Conservation (phyloP, 2,888 invertebrate genomes). For the Tipula vernalis region DNA sequence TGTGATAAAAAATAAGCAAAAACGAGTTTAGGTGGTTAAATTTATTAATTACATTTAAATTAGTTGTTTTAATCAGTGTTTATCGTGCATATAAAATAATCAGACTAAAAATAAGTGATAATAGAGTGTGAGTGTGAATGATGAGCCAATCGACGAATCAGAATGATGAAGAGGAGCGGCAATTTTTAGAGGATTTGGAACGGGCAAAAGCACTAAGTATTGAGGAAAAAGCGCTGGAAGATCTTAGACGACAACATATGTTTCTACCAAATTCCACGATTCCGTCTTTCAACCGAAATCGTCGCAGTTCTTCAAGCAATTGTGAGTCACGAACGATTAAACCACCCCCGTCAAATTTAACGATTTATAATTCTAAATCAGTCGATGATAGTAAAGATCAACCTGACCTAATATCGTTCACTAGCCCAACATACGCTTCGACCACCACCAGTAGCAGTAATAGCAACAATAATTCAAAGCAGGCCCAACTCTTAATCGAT, state of each 20-base stretch:
- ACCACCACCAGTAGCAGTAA: conserved; percentile 15
- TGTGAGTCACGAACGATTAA: background rate
- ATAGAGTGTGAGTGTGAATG: background rate
- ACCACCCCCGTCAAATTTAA: background rate
- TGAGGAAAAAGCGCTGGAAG: conserved; percentile 73
- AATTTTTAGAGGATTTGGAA: conserved; percentile 77
- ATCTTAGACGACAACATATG: conserved; percentile 45
- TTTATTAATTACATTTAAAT: background rate
- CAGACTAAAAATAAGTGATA: background rate
- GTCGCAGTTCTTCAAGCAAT: background rate
- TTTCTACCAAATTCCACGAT: conserved; percentile 6
- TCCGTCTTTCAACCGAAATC: background rate
- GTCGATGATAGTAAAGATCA: conserved; percentile 27
- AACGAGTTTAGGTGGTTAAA: background rate
- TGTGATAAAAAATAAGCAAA: background rate
- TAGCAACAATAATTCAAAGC: background rate
- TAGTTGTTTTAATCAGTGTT: background rate
- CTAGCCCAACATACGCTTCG: conserved; percentile 43
- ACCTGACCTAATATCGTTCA: conserved; percentile 58
- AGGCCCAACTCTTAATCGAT: background rate
- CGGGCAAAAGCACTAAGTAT: conserved; percentile 77
- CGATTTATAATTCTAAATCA: conserved; percentile 24
- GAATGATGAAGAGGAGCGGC: conserved; percentile 45
- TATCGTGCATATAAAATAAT: background rate
- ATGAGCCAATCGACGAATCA: conserved; percentile 28